Evolutionary conservation across 2,113 vertebrate genomes (phyloP), one percentile per base, ranked within the genome.

Genomic region (Brachypteracias leptosomus): DNA sequence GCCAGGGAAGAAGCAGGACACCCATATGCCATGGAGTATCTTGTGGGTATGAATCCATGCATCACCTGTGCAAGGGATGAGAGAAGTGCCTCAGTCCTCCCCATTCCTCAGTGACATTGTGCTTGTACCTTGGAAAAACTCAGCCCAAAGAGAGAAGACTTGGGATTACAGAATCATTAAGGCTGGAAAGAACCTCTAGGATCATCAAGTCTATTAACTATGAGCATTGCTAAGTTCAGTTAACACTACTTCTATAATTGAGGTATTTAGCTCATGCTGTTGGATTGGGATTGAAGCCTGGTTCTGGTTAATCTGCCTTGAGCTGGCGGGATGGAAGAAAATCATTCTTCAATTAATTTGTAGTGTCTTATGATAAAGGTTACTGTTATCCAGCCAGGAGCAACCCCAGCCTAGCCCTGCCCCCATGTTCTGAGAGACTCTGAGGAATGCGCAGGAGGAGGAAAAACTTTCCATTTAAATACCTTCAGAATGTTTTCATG

Each of bases 271-370:
- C 79, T 95, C 85, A 35, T 62, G 68, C 36, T 96, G 92, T 81
- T 76, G 52, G 89, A 82, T 38, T 94, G 90, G 68, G 72, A 49
- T 74, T 96, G 88, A 97, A 96, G 90, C 68, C 92, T 63, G 25
- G 49, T 87, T 97, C 96, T 96, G 62, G 63, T 97, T 97, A 96
- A 97, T 97, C 87, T 95, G 80, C 73, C 82, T 88, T 95, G 95
- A 98, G 95, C 96, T 97, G 95, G 89, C 46, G 85, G 85, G 79
- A 79, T 11, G 13, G 96, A 98, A 97, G 91, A 97, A 93, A 96
- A 97, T 51, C 24, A 87, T 87, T 96, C 96, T 95, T 93, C 96
- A 95, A 96, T 96, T 26, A 95, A 92, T 88, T 86, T 96, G 71
- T 77, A 93, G 77, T 71, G 68, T 96, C 87, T 96, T 94, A 78